phyloP scores from a whole-genome alignment of 2,113 vertebrate genomes.

The Malaclemys terrapin region DNA sequence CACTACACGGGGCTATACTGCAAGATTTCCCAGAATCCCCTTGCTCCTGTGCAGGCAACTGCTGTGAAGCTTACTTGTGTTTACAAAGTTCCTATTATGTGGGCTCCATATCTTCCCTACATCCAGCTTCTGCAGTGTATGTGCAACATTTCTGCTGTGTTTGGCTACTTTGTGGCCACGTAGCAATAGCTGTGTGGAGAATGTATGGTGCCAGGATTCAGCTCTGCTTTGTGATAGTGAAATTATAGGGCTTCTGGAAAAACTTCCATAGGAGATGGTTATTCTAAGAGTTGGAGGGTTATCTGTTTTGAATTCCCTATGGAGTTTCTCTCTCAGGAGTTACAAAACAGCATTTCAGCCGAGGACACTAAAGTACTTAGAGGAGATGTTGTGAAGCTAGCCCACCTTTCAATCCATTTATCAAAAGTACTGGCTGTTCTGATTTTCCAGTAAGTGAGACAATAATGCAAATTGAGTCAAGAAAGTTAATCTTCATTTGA shows the following conservation, averaged over 20 bases:
- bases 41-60: not conserved
- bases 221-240: not conserved
- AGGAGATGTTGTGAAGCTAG: not conserved
- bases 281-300: not conserved
- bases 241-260: not conserved
- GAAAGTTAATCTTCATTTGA: not conserved
- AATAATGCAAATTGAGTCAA: not conserved
- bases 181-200: not conserved
- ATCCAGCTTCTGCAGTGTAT: not conserved
- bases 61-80: not conserved
- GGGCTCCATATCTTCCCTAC: not conserved
- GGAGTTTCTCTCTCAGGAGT: not conserved
- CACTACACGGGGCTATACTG: not conserved
- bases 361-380: not conserved
- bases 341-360: not conserved
- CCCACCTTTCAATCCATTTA: not conserved
- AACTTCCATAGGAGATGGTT: not conserved
- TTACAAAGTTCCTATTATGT: not conserved
- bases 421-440: not conserved
- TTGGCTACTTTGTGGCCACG: not conserved
- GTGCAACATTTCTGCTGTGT: not conserved
- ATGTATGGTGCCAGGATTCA: not conserved
- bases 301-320: not conserved
- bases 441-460: not conserved
- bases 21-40: not conserved